Evolutionary conservation across 2,113 vertebrate genomes (phyloP), one percentile per base, ranked within the genome.

Genomic region (Odontesthes bonariensis): DNA sequence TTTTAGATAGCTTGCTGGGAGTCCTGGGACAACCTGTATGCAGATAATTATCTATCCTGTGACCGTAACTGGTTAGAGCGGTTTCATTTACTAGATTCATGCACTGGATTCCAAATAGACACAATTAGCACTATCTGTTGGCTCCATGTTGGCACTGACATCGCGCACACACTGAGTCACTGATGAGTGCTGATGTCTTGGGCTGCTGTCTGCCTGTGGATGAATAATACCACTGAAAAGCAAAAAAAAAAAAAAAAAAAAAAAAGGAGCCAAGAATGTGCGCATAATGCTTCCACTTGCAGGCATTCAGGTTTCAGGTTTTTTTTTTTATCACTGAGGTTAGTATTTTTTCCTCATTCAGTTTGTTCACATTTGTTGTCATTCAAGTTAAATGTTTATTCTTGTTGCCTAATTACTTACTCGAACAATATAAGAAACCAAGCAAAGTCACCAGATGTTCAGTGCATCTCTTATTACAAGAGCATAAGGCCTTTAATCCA

Each of bases 151-250:
- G 79, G 81, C 60, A 54, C 69, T 13, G 79, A 8, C 81, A 56
- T 82, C 62, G 70, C 67, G 79, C 75, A 61, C 57, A 70, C 59
- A 58, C 71, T 79, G 81, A 86, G 74, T 85, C 86, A 90, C 77
- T 57, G 86, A 81, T 83, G 71, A 83, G 56, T 42, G 64, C 62
- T 16, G 20, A 69, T 51, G 51, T 61, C 58, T 59, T 19, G 11
- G 38, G 54, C 77, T 42, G 49, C 65, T 74, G 77, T 75, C 84
- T 89, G 76, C 27, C 76, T 72, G 44, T 42, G 66, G 66, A 81
- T 8, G 7, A 51, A 31, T 47, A 40, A 77, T 23, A 79, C 75
- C 61, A 67, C 63, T 1, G 10, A 71, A 70, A 60, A 62, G 8
- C 0, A 2, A 35, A 69, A 66, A 58, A 2, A 35, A 69, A 66